These are phyloP conservation scores for Nycteola revayana DNA, from an alignment of 2,888 invertebrate genomes.

Conservation along the genomic window DNA sequence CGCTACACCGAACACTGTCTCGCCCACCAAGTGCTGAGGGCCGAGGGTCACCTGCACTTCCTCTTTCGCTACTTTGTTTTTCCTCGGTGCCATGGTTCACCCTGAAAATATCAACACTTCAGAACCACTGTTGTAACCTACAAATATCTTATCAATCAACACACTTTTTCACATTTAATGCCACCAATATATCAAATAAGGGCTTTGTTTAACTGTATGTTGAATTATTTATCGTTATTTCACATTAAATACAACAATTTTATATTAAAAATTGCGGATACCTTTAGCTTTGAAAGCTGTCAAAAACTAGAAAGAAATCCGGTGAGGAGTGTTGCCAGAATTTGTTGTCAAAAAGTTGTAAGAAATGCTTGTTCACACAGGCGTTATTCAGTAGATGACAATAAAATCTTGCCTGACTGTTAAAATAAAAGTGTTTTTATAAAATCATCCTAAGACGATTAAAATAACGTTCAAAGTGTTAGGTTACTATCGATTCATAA, in stretches of 20 bases:
- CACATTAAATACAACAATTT: constrained; percentile 37
- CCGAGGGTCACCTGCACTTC: constrained; percentile 98
- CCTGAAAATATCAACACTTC: constrained; percentile 74
- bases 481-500: no score
- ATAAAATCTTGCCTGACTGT: no score
- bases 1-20: constrained; percentile 99
- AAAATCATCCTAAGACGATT: no score
- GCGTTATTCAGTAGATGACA: no score
- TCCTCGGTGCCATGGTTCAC: constrained; percentile 95
- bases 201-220: constrained; percentile 17
- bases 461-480: no score
- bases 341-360: no score
- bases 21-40: constrained; percentile 98
- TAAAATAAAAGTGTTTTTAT: no score
- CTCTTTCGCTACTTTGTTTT: constrained; percentile 98
- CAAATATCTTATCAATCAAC: constrained; percentile 65
- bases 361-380: no score
- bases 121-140: constrained; percentile 66
- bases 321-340: constrained; percentile 22
- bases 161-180: constrained; percentile 30
- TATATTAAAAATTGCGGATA: constrained; percentile 49
- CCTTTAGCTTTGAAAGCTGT: constrained; percentile 77
- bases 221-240: constrained; percentile 44
- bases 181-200: constrained; percentile 13
- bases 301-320: constrained; percentile 71